A percentile compares a stretch with the other conserved stretches of the same genome.
Evolutionary conservation across 1,140 invertebrate species (phyloP).

Genomic region (Drosophila oshimai): DNA sequence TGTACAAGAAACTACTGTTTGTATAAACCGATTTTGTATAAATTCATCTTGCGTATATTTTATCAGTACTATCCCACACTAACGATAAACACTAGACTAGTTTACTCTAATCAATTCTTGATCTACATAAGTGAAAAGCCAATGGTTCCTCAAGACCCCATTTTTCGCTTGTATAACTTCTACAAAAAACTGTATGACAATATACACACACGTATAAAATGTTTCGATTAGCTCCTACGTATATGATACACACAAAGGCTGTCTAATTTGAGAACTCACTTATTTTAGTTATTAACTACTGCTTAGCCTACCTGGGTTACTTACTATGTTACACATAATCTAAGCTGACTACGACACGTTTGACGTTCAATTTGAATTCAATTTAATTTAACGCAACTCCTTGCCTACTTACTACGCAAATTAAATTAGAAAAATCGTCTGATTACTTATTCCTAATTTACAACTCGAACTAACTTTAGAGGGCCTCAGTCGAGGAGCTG

Average conservation of each 20-base stretch:
- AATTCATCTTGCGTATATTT: slow-evolving; percentile 73
- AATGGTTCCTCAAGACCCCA: slow-evolving; percentile 10
- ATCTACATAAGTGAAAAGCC: slow-evolving; percentile 35
- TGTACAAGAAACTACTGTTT: slow-evolving; percentile 19
- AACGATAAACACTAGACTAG: slow-evolving; percentile 62
- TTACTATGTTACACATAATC: slow-evolving; percentile 80
- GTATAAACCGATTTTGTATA: slow-evolving; percentile 75
- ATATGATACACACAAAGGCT: slow-evolving; percentile 31
- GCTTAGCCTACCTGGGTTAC: slow-evolving; percentile 38
- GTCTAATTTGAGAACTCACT: slow-evolving; percentile 29
- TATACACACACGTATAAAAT: slow-evolving; percentile 69
- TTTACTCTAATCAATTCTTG: slow-evolving; percentile 46
- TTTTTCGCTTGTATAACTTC: slow-evolving; percentile 56
- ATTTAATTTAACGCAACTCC: slow-evolving; percentile 39
- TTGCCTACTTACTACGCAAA: slow-evolving; percentile 7
- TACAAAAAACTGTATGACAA: slow-evolving; percentile 73
- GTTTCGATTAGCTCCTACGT: slow-evolving; percentile 38
- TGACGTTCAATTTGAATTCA: slow-evolving; percentile 71
- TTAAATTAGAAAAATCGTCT: slow-evolving; percentile 19
- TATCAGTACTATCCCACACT: slow-evolving; percentile 76
- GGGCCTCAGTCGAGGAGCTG: slow-evolving; percentile 79
- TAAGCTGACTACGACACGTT: slow-evolving; percentile 74
- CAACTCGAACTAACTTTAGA: slow-evolving; percentile 46
- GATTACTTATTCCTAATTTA: slow-evolving; percentile 28
- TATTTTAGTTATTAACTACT: slow-evolving; percentile 9